Evolutionary conservation across 1,140 invertebrate species (phyloP), one percentile per base, ranked within the genome.

Genomic region (Euwallacea fornicatus): DNA sequence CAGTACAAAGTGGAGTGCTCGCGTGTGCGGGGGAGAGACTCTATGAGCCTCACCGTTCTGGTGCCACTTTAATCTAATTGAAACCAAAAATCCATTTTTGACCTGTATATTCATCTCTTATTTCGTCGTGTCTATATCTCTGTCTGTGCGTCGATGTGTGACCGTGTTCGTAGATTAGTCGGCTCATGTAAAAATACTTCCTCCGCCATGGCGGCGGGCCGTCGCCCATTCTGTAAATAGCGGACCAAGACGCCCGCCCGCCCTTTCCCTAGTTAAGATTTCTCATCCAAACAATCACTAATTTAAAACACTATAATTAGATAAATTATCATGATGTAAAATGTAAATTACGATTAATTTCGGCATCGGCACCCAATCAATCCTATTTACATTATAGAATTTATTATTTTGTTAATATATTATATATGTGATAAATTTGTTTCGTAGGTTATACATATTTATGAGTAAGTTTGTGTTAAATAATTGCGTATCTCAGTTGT

Each of bases 71-170:
- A 82, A 85, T 83, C 83, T 83, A 66, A 66, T 66, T 84, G 84
- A 86, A 86, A 87, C 86, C 86, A 87, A 87, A 66, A 66, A 66
- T 66, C 43, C 53, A 54, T 66, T 41, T 86, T 86, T 86, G 85
- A 86, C 84, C 83, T 79, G 75, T 84, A 83, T 80, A 76, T 76
- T 78, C 69, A 75, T 75, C 69, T 68, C 66, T 33, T 73, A 71
- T 64, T 71, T 74, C 61, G 66, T 70, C 74, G 21, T 33, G 74
- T 77, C 75, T 79, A 76, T 75, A 73, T 76, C 71, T 78, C 62
- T 78, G 76, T 75, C 76, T 76, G 74, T 77, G 73, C 70, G 21
- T 33, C 21, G 21, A 77, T 76, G 75, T 77, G 76, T 77, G 72
- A 74, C 71, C 69, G 70, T 71, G 67, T 76, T 66, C 67, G 71